Base-by-base conservation (phyloP, 2,797 vertebrate genomes). In the Thunnus albacares region DNA sequence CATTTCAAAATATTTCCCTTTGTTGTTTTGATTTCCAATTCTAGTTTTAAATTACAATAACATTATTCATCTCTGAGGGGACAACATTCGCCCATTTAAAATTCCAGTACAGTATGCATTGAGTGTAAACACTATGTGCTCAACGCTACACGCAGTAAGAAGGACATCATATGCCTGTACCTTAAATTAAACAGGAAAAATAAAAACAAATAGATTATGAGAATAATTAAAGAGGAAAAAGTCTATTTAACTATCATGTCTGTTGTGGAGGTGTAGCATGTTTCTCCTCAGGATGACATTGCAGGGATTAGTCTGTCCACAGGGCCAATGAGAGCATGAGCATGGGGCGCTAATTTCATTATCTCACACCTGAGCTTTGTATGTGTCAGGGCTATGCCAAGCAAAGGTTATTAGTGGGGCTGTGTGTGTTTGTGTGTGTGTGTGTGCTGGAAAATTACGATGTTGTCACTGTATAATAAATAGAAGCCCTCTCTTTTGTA, bases 201-300 rank as follows among this genome's bases (percentile, higher is more conserved):
- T 45, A 4, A 45, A 53, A 74, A 62, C 20, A 51, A 60, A 74
- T 9, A 33, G 4, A 55, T 59, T 26, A 53, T 47, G 51, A 38
- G 10, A 43, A 41, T 13, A 43, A 41, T 13, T 56, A n/a, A 67
- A 64, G 20, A 45, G 43, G n/a, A 24, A 24, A 61, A 22, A 8
- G 18, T 73, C 52, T 41, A 26, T 52, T 47, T 20, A 55, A 71
- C 60, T 11, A 53, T 49, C 41, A 57, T 6, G 13, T 66, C 35
- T 26, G 43, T 49, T 81, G 81, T 58, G 69, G 82, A 72, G 49
- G 55, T 52, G 87, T 64, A 60, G 45, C 6, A 18, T 22, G 38
- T 86, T 62, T 80, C 68, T 66, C 70, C 59, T 76, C 67, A 80
- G 64, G 30, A 55, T 84, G 83, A 91, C 88, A 79, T 66, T 90